phyloP scores from a whole-genome alignment of 2,797 vertebrate species.

The Trichosurus vulpecula region DNA sequence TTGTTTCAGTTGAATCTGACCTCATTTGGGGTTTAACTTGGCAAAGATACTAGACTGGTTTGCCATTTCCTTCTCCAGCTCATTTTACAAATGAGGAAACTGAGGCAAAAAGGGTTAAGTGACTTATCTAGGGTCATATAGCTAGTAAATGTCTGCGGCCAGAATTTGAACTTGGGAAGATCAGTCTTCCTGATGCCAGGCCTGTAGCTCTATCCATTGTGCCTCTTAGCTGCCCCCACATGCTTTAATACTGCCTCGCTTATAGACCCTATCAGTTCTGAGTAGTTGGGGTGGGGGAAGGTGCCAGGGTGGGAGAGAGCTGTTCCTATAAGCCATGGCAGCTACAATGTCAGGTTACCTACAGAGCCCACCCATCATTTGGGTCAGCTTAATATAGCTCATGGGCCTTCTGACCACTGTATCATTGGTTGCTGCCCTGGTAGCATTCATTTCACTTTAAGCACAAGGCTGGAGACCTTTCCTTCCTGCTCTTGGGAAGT shows the following conservation, averaged over 20 bases:
- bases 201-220: not conserved
- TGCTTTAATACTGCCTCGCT: not conserved
- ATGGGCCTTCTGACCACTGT: not conserved
- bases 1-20: not conserved
- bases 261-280: not conserved
- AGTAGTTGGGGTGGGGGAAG: not conserved
- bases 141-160: not conserved
- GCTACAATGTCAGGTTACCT: not conserved
- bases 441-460: not conserved
- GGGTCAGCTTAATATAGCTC: not conserved
- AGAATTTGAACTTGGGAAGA: not conserved
- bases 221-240: not conserved
- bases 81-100: not conserved
- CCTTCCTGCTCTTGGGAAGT: not conserved
- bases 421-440: not conserved
- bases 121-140: not conserved
- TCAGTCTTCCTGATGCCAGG: not conserved
- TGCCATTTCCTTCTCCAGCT: not conserved
- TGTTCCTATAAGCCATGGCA: not conserved
- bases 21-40: not conserved
- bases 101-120: not conserved
- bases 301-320: too few relatives aligned
- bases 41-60: not conserved
- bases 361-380: not conserved
- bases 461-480: not conserved